Evolutionary conservation across 1,140 invertebrate genomes (phyloP).

Genomic region (Cydia pomonella): DNA sequence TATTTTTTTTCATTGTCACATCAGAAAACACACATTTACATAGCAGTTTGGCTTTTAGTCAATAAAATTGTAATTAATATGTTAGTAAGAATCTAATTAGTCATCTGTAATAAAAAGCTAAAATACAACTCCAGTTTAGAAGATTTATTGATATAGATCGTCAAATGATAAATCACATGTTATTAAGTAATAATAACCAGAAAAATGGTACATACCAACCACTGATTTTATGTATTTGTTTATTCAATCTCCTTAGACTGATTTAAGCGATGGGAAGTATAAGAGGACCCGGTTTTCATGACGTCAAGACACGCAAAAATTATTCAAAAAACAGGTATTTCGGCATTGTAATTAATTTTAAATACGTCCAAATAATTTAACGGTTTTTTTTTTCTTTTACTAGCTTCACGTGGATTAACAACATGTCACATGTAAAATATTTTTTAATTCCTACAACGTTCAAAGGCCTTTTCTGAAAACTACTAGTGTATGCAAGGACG

Average conservation of each 20-base stretch:
- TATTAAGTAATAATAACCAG: not conserved
- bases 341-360: conserved; percentile 15
- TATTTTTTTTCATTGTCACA: not conserved
- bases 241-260: not conserved
- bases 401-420: not conserved
- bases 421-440: not conserved
- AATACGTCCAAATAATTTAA: not conserved
- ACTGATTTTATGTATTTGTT: not conserved
- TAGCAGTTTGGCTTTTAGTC: not conserved
- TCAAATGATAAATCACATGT: not conserved
- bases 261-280: not conserved
- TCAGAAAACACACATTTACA: not conserved
- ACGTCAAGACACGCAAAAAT: conserved; percentile 8
- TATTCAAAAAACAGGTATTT: conserved; percentile 13
- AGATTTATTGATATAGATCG: not conserved
- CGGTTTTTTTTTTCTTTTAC: not conserved
- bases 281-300: not conserved
- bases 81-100: not conserved
- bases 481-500: not conserved
- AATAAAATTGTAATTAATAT: not conserved
- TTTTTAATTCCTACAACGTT: not conserved
- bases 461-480: not conserved
- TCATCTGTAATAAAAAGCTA: not conserved
- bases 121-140: not conserved
- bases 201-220: not conserved